phyloP scores from a whole-genome alignment of 2,797 vertebrate species.

The Todus mexicanus region DNA sequence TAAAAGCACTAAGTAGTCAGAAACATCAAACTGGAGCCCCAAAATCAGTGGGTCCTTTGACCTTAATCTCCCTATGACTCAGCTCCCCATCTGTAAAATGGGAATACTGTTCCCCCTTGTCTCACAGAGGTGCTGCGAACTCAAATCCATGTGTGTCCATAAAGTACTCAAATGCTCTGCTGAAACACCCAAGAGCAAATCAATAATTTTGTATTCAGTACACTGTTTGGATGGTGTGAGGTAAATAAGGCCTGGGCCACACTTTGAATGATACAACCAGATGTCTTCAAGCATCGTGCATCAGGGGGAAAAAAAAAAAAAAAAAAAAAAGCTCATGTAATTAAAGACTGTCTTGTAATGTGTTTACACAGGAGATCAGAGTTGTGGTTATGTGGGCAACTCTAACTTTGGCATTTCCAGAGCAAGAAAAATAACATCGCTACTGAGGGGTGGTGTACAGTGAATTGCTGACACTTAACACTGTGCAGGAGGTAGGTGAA shows the following conservation, averaged over 20 bases:
- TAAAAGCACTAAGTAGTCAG: slow-evolving; percentile 44
- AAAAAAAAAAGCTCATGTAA: not conserved
- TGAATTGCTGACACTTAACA: slow-evolving; percentile 35
- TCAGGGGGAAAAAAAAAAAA: not conserved
- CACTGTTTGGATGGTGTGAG: not conserved
- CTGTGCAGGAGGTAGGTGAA: slow-evolving; percentile 20
- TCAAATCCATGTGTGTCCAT: not conserved
- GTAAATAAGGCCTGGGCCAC: slow-evolving; percentile 29
- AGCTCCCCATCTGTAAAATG: slow-evolving; percentile 27
- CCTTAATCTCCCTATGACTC: slow-evolving; percentile 52
- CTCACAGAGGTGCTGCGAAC: slow-evolving; percentile 1
- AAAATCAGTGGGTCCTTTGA: slow-evolving; percentile 37
- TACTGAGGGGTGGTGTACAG: not conserved
- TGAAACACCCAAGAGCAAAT: not conserved
- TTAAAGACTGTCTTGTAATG: slow-evolving; percentile 51
- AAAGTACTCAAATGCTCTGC: not conserved
- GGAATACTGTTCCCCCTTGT: not conserved
- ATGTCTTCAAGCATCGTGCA: slow-evolving; percentile 14
- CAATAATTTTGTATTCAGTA: slow-evolving; percentile 27
- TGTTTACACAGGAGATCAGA: slow-evolving; percentile 22
- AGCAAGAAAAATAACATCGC: slow-evolving; percentile 45
- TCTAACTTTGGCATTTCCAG: slow-evolving; percentile 4
- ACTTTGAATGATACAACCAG: slow-evolving; percentile 4
- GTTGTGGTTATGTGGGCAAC: slow-evolving; percentile 27
- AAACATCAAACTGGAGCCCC: slow-evolving; percentile 28